phyloP scores from a whole-genome alignment of 2,888 invertebrate species.

The Megastigmus dorsalis region DNA sequence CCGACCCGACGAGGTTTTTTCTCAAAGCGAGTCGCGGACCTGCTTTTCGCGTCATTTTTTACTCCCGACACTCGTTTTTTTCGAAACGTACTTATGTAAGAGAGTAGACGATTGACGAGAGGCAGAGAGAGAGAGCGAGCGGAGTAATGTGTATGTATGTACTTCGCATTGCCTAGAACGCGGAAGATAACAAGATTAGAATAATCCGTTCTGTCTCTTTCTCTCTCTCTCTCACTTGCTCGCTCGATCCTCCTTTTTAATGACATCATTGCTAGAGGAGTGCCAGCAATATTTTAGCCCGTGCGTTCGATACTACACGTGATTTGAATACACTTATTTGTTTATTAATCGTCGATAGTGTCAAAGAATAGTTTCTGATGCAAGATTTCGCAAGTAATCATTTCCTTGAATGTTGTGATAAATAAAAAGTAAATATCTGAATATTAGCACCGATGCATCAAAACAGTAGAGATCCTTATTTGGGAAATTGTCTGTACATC shows the following conservation, averaged over 20 bases:
- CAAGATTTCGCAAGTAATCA: too few species aligned
- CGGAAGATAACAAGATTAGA: constrained; percentile 50
- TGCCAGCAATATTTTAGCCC: constrained; percentile 33
- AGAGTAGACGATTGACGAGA: not conserved
- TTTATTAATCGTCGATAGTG: constrained; percentile 3
- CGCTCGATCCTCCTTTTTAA: constrained; percentile 32
- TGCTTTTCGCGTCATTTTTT: too few species aligned
- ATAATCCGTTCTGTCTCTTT: constrained; percentile 22
- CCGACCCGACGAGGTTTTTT: too few species aligned
- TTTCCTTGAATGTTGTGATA: too few species aligned
- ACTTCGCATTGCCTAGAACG: constrained; percentile 20
- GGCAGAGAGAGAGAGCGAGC: not conserved
- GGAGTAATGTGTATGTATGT: not conserved
- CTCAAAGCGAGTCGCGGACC: too few species aligned
- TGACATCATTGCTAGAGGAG: constrained; percentile 49
- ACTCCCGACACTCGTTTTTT: too few species aligned
- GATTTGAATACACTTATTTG: constrained; percentile 28
- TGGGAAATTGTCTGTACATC: too few species aligned
- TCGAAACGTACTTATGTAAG: constrained; percentile 32
- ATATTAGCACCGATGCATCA: too few species aligned
- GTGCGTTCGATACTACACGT: constrained; percentile 6
- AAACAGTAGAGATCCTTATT: too few species aligned
- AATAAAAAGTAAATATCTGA: too few species aligned
- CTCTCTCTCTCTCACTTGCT: constrained; percentile 27
- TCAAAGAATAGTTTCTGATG: too few species aligned